These are phyloP conservation scores for Gephyroberyx darwinii DNA, from an alignment of 2,797 vertebrate species.

Conservation along the genomic window DNA sequence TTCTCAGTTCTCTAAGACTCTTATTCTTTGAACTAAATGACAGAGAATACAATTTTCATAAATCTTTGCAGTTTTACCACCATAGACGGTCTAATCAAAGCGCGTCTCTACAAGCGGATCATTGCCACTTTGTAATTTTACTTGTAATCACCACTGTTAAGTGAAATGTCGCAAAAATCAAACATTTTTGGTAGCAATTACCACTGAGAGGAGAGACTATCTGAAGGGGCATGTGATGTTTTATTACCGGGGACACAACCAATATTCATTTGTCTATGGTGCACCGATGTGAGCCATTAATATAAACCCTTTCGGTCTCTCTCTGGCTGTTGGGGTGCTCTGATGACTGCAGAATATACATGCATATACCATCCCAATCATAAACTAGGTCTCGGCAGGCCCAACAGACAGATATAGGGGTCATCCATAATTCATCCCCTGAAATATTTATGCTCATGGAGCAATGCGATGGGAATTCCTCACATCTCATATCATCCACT, in stretches of 20 bases:
- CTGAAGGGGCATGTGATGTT: neutral
- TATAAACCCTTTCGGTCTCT: neutral
- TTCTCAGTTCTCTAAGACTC: too few species aligned
- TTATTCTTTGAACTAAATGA: too few species aligned
- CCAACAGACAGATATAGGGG: conserved; percentile 53
- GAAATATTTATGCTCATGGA: conserved; percentile 68
- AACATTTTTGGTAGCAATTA: neutral
- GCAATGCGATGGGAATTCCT: conserved; percentile 56
- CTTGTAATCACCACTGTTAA: neutral
- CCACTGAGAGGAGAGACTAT: neutral
- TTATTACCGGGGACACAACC: conserved; percentile 9
- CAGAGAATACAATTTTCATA: too few species aligned
- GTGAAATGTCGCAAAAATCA: conserved; percentile 15
- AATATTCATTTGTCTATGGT: conserved; percentile 2
- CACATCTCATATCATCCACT: conserved; percentile 54
- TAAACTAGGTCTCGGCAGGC: conserved; percentile 60
- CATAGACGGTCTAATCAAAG: neutral
- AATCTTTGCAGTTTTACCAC: too few species aligned
- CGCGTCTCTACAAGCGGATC: neutral
- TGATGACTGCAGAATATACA: conserved; percentile 40
- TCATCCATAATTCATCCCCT: conserved; percentile 73
- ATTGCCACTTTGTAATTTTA: neutral
- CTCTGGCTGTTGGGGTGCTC: conserved; percentile 23
- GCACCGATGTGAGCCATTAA: neutral
- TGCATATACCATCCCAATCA: conserved; percentile 34